Percentiles rank a stretch among this genome's conserved stretches.
Conservation (phyloP, 2,797 vertebrate genomes). For the Sebastes steindachneri region DNA sequence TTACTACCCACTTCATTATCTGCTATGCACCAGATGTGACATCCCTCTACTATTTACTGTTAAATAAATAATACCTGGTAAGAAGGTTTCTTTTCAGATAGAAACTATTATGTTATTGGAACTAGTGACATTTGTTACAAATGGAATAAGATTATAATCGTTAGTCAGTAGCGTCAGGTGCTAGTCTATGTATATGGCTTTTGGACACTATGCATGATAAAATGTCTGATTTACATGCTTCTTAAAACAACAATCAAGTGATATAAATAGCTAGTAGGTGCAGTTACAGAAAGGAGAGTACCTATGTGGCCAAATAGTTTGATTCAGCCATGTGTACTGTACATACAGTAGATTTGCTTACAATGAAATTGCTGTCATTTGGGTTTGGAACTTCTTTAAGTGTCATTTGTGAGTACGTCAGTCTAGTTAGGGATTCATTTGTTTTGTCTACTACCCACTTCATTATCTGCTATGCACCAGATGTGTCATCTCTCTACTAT, state of each 20-base stretch:
- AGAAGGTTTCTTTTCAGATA: neutral
- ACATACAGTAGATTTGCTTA: neutral
- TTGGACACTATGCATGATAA: neutral
- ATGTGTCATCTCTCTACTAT: neutral
- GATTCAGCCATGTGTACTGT: no score
- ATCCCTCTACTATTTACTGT: no score
- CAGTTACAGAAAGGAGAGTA: no score
- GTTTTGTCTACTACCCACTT: neutral
- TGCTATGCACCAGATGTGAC: no score
- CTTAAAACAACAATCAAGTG: rapidly evolving
- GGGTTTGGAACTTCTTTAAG: neutral
- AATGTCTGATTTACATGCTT: neutral
- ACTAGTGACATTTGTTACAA: neutral
- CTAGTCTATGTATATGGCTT: neutral
- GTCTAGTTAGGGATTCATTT: neutral
- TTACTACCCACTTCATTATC: no score
- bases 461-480: neutral
- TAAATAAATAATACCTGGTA: neutral
- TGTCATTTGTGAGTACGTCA: neutral
- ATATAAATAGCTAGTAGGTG: no score
- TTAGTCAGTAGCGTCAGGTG: neutral
- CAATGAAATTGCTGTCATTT: neutral
- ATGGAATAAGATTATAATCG: neutral
- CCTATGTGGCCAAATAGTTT: no score
- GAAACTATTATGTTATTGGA: neutral